These are phyloP conservation scores for Psittacula derbiana DNA, from an alignment of 2,797 vertebrate species.

Conservation along the genomic window DNA sequence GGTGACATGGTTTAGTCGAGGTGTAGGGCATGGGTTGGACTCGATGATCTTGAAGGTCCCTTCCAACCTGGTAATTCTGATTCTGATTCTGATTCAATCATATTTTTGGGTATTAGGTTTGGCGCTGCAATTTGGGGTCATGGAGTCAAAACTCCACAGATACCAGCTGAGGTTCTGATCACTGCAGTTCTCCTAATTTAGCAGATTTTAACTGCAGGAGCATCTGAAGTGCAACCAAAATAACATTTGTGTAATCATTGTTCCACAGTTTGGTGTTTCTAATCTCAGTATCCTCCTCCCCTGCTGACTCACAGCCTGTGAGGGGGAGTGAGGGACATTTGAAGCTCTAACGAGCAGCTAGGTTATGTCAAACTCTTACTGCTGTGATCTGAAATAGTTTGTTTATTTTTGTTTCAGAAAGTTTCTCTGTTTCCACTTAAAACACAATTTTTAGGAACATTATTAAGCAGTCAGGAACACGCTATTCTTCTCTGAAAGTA, in stretches of 20 bases:
- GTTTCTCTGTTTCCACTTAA: constrained; percentile 54
- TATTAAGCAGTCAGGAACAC: constrained; percentile 40
- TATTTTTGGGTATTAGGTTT: background rate
- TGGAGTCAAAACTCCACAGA: background rate
- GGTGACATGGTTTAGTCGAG: too few species aligned
- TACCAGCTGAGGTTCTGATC: background rate
- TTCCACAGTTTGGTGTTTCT: constrained; percentile 60
- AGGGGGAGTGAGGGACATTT: constrained; percentile 62
- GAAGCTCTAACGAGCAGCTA: constrained; percentile 11
- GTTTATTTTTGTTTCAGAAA: constrained; percentile 23
- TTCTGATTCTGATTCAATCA: too few species aligned
- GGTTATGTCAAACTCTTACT: constrained; percentile 38
- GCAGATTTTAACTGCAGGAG: constrained; percentile 26
- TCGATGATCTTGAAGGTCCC: too few species aligned
- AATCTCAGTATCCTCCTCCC: constrained; percentile 66
- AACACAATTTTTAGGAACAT: constrained; percentile 46
- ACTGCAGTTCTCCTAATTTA: background rate
- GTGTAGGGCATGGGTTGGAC: too few species aligned
- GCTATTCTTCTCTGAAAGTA: constrained; percentile 6
- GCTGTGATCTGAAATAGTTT: background rate
- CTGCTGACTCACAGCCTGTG: constrained; percentile 62
- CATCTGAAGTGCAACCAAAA: constrained; percentile 57
- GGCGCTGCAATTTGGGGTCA: background rate
- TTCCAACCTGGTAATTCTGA: too few species aligned
- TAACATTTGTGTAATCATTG: constrained; percentile 60